Conservation (phyloP, 1,140 invertebrate species). For the Caenorhabditis briggsae region DNA sequence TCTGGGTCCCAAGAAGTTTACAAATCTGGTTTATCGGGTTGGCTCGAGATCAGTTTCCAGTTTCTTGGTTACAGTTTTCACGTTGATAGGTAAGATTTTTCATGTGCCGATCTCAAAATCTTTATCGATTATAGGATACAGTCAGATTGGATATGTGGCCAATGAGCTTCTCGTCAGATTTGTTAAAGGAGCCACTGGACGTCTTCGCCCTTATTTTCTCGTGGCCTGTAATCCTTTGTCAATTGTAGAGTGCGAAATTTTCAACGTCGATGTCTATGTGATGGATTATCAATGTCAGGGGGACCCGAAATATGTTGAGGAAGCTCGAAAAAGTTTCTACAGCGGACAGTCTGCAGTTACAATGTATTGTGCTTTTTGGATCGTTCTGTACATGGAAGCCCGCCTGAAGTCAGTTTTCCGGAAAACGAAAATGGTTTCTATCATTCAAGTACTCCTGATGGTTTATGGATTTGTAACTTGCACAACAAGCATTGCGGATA, state of each 20-base stretch:
- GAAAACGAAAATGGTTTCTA: background rate
- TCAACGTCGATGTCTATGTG: background rate
- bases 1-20: background rate
- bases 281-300: background rate
- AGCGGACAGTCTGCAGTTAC: slow-evolving; percentile 10
- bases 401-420: background rate
- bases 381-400: background rate
- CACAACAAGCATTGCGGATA: background rate
- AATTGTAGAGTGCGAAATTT: background rate
- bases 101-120: background rate
- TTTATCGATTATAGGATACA: background rate
- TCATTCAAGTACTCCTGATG: background rate
- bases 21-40: background rate
- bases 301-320: background rate
- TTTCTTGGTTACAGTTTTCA: background rate
- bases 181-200: background rate
- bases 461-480: background rate
- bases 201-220: slow-evolving; percentile 13
- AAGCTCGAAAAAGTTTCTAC: background rate
- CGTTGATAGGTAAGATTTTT: background rate
- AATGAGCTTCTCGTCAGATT: background rate
- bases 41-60: background rate
- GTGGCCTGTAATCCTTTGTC: background rate
- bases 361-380: slow-evolving; percentile 9
- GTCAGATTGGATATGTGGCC: background rate